Evolutionary conservation across 2,888 invertebrate genomes (phyloP).

Genomic region (Epinotia nisella): DNA sequence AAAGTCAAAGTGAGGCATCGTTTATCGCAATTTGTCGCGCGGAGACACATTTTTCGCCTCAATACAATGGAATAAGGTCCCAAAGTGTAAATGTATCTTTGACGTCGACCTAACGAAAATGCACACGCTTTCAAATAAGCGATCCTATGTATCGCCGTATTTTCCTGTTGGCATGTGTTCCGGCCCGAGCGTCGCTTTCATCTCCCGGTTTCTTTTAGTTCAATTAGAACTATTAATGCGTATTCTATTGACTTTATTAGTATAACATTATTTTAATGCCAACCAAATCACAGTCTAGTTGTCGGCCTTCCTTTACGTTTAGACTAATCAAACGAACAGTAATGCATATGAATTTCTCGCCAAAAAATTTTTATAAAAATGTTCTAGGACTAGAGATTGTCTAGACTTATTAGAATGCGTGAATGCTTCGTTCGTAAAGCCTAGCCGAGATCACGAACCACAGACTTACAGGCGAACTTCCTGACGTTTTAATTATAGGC

Average conservation of each 20-base stretch:
- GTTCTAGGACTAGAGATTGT: too few relatives aligned
- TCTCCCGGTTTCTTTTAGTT: not conserved
- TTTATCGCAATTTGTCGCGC: not conserved
- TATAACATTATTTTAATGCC: too few relatives aligned
- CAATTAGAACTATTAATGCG: too few relatives aligned
- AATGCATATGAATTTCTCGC: too few relatives aligned
- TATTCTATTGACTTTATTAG: too few relatives aligned
- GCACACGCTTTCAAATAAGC: not conserved
- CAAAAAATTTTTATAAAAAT: too few relatives aligned
- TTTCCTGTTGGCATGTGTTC: not conserved
- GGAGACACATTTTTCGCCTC: not conserved
- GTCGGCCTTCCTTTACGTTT: too few relatives aligned
- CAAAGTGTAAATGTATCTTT: too few relatives aligned
- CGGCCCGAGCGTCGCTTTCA: not conserved
- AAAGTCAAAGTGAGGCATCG: not conserved
- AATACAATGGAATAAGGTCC: too few relatives aligned
- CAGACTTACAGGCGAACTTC: slow-evolving; percentile 1
- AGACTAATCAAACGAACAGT: too few relatives aligned
- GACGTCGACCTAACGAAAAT: not conserved
- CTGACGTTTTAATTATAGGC: slow-evolving; percentile 25
- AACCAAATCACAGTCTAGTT: too few relatives aligned
- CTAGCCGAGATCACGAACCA: not conserved
- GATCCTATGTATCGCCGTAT: not conserved
- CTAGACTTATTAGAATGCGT: too few relatives aligned
- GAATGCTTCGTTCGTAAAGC: not conserved